Conservation (phyloP, 2,888 invertebrate genomes). For the Gandaritis pyraliata region DNA sequence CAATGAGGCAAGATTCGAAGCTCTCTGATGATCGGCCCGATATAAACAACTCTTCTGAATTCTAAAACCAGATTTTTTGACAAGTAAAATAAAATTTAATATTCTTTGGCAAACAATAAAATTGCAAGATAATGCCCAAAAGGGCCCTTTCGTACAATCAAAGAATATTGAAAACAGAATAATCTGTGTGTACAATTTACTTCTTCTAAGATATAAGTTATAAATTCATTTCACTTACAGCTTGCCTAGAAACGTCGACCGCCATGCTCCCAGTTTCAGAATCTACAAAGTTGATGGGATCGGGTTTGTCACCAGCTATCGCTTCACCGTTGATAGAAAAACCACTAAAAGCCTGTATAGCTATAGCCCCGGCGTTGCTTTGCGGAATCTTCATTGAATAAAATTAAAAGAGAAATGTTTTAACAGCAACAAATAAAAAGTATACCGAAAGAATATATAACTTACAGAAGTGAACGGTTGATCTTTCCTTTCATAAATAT, state of each 20-base stretch:
- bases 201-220: neutral
- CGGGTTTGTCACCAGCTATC: constrained; percentile 61
- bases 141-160: too few relatives aligned
- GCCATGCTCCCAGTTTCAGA: constrained; percentile 69
- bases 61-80: constrained; percentile 46
- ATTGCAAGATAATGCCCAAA: too few relatives aligned
- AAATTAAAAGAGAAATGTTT: neutral
- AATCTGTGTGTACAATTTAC: too few relatives aligned
- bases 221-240: constrained; percentile 50
- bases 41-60: constrained; percentile 71
- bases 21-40: constrained; percentile 71
- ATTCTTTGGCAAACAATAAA: too few relatives aligned
- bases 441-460: neutral
- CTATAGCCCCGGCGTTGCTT: constrained; percentile 56
- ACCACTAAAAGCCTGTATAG: constrained; percentile 70
- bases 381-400: constrained; percentile 36
- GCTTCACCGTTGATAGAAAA: constrained; percentile 64
- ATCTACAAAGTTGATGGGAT: constrained; percentile 64
- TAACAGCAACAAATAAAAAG: neutral
- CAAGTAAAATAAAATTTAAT: too few relatives aligned
- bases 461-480: constrained; percentile 51
- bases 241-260: constrained; percentile 56
- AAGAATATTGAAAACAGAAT: too few relatives aligned
- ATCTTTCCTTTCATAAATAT: constrained; percentile 69
- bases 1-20: constrained; percentile 64